Base-by-base conservation (phyloP, 2,888 invertebrate genomes). In the Caenorhabditis zanzibari region DNA sequence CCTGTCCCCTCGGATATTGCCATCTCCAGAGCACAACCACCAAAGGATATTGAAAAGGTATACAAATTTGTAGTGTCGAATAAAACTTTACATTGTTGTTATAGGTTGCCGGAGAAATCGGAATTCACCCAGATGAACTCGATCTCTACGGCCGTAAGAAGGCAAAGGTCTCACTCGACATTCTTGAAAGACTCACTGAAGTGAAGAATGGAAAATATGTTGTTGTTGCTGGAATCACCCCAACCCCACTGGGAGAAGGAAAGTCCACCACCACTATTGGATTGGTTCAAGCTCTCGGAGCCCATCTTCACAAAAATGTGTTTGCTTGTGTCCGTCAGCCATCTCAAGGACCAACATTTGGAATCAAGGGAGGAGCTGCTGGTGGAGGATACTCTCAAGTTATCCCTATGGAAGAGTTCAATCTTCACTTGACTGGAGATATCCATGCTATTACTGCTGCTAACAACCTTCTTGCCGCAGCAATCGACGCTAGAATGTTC, bases 351-450 rank as follows among this genome's bases (percentile, higher is more conserved):
- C 99, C 99, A 2, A 99, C 98, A 10, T 99, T 99, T 93, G 98
- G 99, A 14, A 97, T 99, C 76, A 97, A 97, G 94, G 95, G 97
- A 66, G 98, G 98, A 32, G 99, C 98, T 1, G 98, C 99, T 9
- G 99, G 99, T 1, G 99, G 98, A 22, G 98, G 98, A 3, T 98
- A 98, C 93, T 96, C 98, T 0, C 94, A 96, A 94, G 96, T 96
- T 0, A 98, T 99, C 88, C 99, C 99, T 0, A 99, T 99, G 99
- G 98, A 99, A 93, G 98, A 99, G 91, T 98, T 99, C 93, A 99
- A 99, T 94, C 94, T 99, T 0, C 98, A 99, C 93, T 94, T 99
- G 87, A 99, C 98, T 0, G 94, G 93, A 66, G 99, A 99, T 92
- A 98, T 98, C 90, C 99, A 99, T 93, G 99, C 99, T 0, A 96